Base-by-base conservation (phyloP, 2,888 invertebrate genomes). In the Halictus ligatus region DNA sequence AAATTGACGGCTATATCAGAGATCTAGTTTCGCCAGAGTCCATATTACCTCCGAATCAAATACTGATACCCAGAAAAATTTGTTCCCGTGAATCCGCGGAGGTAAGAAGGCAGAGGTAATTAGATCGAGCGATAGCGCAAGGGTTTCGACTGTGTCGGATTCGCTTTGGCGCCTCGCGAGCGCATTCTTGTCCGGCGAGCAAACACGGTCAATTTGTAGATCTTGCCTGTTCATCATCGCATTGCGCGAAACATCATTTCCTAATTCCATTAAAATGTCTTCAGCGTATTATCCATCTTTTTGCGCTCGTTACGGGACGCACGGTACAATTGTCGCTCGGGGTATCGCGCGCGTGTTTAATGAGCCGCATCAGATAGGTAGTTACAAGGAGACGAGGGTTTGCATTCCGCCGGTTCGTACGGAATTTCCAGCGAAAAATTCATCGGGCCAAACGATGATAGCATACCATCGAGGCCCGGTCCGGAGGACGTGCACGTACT, bases 371-470 rank as follows among this genome's bases (percentile, higher is more conserved):
- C 86, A 84, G 83, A 88, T 88, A 87, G 84, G 84, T 79, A 81
- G 75, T 81, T 78, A 77, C 85, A 85, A 83, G 89, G 75, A 86
- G 79, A 88, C 86, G 75, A 72, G 82, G 81, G 78, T 83, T 87
- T 80, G 85, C 81, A 88, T 89, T 88, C 87, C 87, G 71, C 18
- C 67, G 84, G 84, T 81, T 89, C 84, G 83, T 83, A 80, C 75
- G 84, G 89, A 87, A 89, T 89, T 91, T 88, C 82, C 79, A 75
- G 29, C 72, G 80, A 91, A 91, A 91, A 90, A 88, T 91, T 87
- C 91, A 89, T 90, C 89, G 86, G 71, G 71, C 58, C 78, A 88
- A 89, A 85, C 77, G 87, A 82, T 80, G 88, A 91, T 80, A 86
- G 91, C 89, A 87, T 89, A 87, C 89, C 89, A 80, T 83, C 85